phyloP scores from a whole-genome alignment of 2,113 vertebrate species.

The Orientallactaga bullata region DNA sequence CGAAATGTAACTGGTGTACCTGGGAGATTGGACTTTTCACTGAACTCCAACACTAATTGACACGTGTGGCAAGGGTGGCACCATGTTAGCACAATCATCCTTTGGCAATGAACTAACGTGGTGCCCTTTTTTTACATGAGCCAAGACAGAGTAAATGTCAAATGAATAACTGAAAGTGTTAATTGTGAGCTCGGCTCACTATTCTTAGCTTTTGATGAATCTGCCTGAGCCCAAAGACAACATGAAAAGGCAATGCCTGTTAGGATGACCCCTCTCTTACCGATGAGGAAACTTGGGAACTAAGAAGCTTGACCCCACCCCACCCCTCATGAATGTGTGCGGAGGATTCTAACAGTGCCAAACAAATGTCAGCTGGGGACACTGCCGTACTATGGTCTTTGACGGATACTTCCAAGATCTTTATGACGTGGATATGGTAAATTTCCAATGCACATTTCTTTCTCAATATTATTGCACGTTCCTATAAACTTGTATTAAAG shows the following conservation, averaged over 20 bases:
- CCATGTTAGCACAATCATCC: background rate
- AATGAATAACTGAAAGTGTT: background rate
- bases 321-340: background rate
- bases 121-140: background rate
- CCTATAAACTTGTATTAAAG: constrained; percentile 6
- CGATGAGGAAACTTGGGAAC: background rate
- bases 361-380: background rate
- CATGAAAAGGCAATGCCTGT: background rate
- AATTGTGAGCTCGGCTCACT: background rate
- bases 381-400: background rate
- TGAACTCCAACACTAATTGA: background rate
- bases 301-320: background rate
- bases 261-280: background rate
- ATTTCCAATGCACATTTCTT: background rate
- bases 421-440: background rate
- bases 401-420: background rate
- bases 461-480: background rate
- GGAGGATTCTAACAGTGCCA: background rate
- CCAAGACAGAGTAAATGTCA: background rate
- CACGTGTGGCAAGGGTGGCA: background rate
- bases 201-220: background rate
- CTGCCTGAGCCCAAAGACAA: background rate
- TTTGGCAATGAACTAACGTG: background rate
- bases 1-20: background rate
- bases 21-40: background rate